Conservation (phyloP, 2,113 vertebrate species). For the Phaethornis superciliosus region DNA sequence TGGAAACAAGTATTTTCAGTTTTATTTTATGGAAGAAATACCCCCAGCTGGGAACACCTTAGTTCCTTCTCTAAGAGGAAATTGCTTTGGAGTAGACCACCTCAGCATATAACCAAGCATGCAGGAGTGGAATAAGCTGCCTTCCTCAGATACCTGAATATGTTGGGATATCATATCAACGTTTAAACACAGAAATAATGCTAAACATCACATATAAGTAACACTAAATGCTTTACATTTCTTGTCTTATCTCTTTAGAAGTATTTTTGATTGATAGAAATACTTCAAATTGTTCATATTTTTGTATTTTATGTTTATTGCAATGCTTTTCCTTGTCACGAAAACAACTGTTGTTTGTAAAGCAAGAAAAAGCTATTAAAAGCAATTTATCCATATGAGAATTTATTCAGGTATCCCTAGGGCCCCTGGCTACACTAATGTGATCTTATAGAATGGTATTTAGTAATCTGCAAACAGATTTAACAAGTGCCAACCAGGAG, state of each 20-base stretch:
- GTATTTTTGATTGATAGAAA: neutral
- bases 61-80: neutral
- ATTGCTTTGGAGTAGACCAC: neutral
- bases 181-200: neutral
- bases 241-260: neutral
- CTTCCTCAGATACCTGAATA: neutral
- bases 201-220: neutral
- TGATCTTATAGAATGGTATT: slow-evolving; percentile 2
- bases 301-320: neutral
- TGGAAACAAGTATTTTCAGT: neutral
- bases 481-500: neutral
- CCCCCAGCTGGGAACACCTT: neutral
- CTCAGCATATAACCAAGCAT: neutral
- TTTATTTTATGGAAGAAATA: neutral
- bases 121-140: neutral
- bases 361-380: neutral
- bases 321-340: neutral
- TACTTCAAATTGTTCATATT: neutral
- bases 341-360: neutral
- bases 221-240: neutral
- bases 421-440: neutral
- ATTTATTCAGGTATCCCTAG: neutral
- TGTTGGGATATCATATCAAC: neutral
- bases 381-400: neutral
- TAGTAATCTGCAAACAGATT: slow-evolving; percentile 21